Evolutionary conservation across 2,113 vertebrate species (phyloP).

Genomic region (Cynocephalus volans): DNA sequence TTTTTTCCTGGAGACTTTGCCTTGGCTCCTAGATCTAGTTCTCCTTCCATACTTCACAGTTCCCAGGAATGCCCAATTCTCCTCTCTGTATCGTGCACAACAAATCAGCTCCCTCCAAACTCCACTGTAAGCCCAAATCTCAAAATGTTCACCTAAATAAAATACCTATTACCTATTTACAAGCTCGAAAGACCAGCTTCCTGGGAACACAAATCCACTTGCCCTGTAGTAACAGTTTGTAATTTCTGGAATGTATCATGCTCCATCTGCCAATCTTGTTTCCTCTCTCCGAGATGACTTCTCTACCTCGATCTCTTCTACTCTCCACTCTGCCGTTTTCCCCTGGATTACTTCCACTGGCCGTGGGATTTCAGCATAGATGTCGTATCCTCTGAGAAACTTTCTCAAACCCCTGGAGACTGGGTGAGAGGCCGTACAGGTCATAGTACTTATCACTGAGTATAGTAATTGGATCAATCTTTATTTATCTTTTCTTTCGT

Average conservation of each 20-base stretch:
- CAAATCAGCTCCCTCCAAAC: neutral
- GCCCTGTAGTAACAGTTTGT: neutral
- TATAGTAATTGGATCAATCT: neutral
- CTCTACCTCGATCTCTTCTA: neutral
- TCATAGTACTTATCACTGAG: neutral
- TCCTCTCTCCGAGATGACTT: neutral
- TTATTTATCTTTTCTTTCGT: neutral
- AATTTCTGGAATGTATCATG: neutral
- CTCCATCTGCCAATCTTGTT: neutral
- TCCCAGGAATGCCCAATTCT: neutral
- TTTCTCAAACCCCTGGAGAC: neutral
- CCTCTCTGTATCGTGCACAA: neutral
- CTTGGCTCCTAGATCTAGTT: neutral
- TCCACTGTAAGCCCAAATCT: neutral
- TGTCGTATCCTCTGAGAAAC: neutral
- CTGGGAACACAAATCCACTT: neutral
- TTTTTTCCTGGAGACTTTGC: neutral
- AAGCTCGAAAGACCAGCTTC: neutral
- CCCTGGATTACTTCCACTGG: neutral
- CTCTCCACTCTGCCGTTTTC: fast-evolving
- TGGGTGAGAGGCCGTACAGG: neutral
- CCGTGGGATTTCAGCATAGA: neutral
- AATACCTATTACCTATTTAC: neutral
- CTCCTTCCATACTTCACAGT: neutral
- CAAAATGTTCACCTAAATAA: neutral